These are phyloP conservation scores for Pelosia muscerda DNA, from an alignment of 2,888 invertebrate genomes.

Conservation along the genomic window DNA sequence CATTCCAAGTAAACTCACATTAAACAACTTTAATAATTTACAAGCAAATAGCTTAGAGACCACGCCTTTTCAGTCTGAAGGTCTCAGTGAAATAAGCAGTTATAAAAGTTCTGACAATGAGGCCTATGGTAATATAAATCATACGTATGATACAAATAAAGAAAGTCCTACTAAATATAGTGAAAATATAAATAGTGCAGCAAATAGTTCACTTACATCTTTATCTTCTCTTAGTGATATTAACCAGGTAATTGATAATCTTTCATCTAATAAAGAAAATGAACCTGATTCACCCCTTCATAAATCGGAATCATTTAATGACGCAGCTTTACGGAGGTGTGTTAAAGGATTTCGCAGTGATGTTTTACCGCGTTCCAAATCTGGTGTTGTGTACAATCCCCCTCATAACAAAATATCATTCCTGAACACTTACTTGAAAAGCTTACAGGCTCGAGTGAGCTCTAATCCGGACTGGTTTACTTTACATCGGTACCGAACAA, in stretches of 20 bases:
- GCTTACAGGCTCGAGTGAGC: slow-evolving; percentile 76
- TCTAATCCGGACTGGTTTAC: slow-evolving; percentile 80
- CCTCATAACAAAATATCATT: slow-evolving; percentile 83
- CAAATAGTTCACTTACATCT: slow-evolving; percentile 57
- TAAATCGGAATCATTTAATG: slow-evolving; percentile 80
- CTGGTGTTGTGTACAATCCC: slow-evolving; percentile 72
- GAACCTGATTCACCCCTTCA: slow-evolving; percentile 63
- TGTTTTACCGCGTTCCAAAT: slow-evolving; percentile 74
- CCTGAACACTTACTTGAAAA: slow-evolving; percentile 84
- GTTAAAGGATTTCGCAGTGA: slow-evolving; percentile 55
- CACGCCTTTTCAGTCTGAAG: slow-evolving; percentile 74
- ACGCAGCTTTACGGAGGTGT: slow-evolving; percentile 60
- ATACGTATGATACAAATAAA: slow-evolving; percentile 52
- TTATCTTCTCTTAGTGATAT: slow-evolving; percentile 62
- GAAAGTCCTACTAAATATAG: slow-evolving; percentile 44
- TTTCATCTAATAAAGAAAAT: slow-evolving; percentile 62
- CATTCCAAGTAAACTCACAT: slow-evolving; percentile 80
- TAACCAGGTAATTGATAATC: slow-evolving; percentile 56
- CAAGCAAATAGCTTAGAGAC: slow-evolving; percentile 73
- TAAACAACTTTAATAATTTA: slow-evolving; percentile 69
- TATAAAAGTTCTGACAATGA: slow-evolving; percentile 85
- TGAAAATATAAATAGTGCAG: slow-evolving; percentile 50
- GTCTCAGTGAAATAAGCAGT: slow-evolving; percentile 80
- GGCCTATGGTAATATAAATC: slow-evolving; percentile 68
- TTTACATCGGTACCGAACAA: slow-evolving; percentile 69